phyloP scores from a whole-genome alignment of 2,888 invertebrate species.

The Erynnis tages region DNA sequence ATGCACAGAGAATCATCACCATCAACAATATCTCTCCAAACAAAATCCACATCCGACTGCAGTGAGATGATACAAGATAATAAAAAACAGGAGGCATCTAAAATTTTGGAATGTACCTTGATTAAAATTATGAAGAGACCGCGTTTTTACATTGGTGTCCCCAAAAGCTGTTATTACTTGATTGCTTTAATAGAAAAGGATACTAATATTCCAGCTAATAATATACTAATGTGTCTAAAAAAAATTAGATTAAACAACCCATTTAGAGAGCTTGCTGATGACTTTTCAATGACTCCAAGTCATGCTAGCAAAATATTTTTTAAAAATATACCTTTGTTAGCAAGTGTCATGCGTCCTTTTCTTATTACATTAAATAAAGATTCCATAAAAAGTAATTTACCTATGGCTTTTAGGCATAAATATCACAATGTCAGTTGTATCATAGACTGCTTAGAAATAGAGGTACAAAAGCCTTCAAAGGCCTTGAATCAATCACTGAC shows the following conservation, averaged over 20 bases:
- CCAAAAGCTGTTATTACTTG: slow-evolving; percentile 1
- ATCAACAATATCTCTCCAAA: slow-evolving; percentile 14
- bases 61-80: slow-evolving; percentile 33
- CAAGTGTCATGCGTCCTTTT: slow-evolving; percentile 34
- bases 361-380: slow-evolving; percentile 31
- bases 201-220: neutral
- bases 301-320: slow-evolving; percentile 4
- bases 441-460: slow-evolving; percentile 51
- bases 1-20: neutral
- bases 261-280: slow-evolving; percentile 28
- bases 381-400: slow-evolving; percentile 31
- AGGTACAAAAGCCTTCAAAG: slow-evolving; percentile 48
- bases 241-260: slow-evolving; percentile 27
- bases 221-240: slow-evolving; percentile 25
- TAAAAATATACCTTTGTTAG: slow-evolving; percentile 32
- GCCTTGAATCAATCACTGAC: slow-evolving; percentile 43
- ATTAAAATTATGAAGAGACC: neutral
- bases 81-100: slow-evolving; percentile 29
- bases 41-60: slow-evolving; percentile 32
- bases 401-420: slow-evolving; percentile 38
- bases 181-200: slow-evolving; percentile 1
- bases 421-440: slow-evolving; percentile 43
- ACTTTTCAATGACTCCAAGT: neutral
- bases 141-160: slow-evolving; percentile 1
- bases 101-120: slow-evolving; percentile 27